Conservation (phyloP, 2,797 vertebrate genomes). For the Xenopus petersii region DNA sequence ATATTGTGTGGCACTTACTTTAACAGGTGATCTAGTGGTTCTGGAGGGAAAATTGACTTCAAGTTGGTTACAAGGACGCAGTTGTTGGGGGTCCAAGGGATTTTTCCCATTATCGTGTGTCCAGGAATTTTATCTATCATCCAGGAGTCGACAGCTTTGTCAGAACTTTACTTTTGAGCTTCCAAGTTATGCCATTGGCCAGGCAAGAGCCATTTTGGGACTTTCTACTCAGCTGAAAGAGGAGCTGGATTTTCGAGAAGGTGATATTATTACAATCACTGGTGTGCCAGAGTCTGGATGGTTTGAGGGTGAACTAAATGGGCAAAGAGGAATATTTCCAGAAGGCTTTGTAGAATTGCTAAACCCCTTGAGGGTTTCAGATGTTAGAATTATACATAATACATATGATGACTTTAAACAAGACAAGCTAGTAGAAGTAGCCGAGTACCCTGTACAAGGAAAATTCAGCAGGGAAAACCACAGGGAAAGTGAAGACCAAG, state of each 20-base stretch:
- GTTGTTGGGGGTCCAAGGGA: constrained; percentile 81
- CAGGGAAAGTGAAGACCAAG: constrained; percentile 58
- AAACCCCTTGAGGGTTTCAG: constrained; percentile 71
- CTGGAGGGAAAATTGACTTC: constrained; percentile 66
- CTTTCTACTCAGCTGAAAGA: constrained; percentile 93
- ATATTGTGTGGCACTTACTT: not conserved
- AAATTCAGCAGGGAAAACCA: constrained; percentile 36
- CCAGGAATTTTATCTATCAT: constrained; percentile 82
- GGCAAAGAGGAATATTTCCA: constrained; percentile 85
- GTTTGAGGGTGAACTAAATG: constrained; percentile 89
- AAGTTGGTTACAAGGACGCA: constrained; percentile 83
- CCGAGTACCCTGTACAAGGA: constrained; percentile 39
- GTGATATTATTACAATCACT: constrained; percentile 87
- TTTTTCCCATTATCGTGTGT: constrained; percentile 87
- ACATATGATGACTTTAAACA: constrained; percentile 46
- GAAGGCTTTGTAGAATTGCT: constrained; percentile 95
- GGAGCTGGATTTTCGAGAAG: constrained; percentile 93
- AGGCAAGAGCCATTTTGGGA: constrained; percentile 87
- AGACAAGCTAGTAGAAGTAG: constrained; percentile 62
- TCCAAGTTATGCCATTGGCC: constrained; percentile 84
- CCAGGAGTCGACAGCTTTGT: constrained; percentile 72
- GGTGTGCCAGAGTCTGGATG: constrained; percentile 90
- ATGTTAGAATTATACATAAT: constrained; percentile 20
- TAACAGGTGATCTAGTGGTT: constrained; percentile 88
- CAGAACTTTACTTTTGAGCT: constrained; percentile 75